Evolutionary conservation across 2,113 vertebrate genomes (phyloP), one percentile per base, ranked within the genome.

Genomic region (Monarcha castaneiventris): DNA sequence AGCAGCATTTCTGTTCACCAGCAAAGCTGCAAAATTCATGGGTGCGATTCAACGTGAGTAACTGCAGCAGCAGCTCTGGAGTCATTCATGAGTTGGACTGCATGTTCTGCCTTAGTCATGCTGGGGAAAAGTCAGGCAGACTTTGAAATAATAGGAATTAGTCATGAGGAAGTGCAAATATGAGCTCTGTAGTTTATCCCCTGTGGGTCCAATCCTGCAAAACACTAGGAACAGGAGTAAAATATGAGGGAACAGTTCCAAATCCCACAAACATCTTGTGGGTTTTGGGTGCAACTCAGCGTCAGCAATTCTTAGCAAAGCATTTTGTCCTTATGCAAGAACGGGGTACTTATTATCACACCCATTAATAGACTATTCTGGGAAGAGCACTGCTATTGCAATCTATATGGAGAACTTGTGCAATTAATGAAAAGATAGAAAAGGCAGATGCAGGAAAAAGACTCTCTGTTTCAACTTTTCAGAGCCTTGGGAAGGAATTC

Each of bases 251-350:
- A 95, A 69, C 29, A 46, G 13, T 87, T 93, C 93, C 93, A 95
- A 95, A 85, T 89, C 85, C 95, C 90, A 91, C 81, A 93, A 79
- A 77, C n/a, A 71, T 86, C 73, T 92, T 90, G 86, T 95, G 94
- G 83, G 59, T 90, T 94, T 96, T 94, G 91, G 84, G 86, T 94
- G 92, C 93, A 96, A 96, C 83, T 90, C 85, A 87, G 87, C 72
- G 79, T 90, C 55, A 91, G 91, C 95, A 95, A 63, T 94, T 73
- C 48, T 89, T 90, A 85, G 87, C 39, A 95, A 97, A 97, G 94
- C 84, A 78, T 79, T 87, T n/a, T 84, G 89, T 82, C 81, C 78
- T 93, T 85, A 62, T 72, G 91, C 92, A 93, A 96, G 84, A 92
- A 10, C 44, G 49, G 13, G 37, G 39, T 63, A 56, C 55, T 84